A percentile compares a stretch with the other conserved stretches of the same genome.
These are phyloP conservation scores for Cephus runcator DNA, from an alignment of 2,888 invertebrate genomes.

Conservation along the genomic window DNA sequence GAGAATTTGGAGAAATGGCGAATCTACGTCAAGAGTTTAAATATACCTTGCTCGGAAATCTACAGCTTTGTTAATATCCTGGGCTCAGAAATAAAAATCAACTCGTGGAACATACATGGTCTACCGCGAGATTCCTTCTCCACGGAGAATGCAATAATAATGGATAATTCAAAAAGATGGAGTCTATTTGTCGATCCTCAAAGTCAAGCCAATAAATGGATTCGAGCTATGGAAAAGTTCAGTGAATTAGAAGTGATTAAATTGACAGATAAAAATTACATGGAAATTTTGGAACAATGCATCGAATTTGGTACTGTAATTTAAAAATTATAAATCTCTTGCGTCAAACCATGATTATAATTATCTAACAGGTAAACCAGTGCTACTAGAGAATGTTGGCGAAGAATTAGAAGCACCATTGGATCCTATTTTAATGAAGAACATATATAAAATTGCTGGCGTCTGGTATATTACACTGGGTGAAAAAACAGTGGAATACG, in stretches of 20 bases:
- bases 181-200: conserved; percentile 87
- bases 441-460: conserved; percentile 79
- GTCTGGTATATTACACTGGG: conserved; percentile 81
- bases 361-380: conserved; percentile 70
- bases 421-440: conserved; percentile 80
- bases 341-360: background rate
- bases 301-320: conserved; percentile 73
- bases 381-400: conserved; percentile 79
- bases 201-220: conserved; percentile 87
- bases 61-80: conserved; percentile 80
- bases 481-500: conserved; percentile 82
- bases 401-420: conserved; percentile 84
- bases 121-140: conserved; percentile 85
- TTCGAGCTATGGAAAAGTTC: conserved; percentile 83
- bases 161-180: conserved; percentile 81
- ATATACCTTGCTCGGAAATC: conserved; percentile 81
- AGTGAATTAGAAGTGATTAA: conserved; percentile 78
- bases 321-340: background rate
- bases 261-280: conserved; percentile 80
- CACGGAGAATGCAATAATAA: conserved; percentile 86
- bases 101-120: conserved; percentile 86
- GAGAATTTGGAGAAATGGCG: conserved; percentile 79
- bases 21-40: conserved; percentile 71
- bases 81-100: conserved; percentile 87
- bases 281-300: conserved; percentile 79